phyloP scores from a whole-genome alignment of 2,888 invertebrate genomes.

The Macrophya alboannulata region DNA sequence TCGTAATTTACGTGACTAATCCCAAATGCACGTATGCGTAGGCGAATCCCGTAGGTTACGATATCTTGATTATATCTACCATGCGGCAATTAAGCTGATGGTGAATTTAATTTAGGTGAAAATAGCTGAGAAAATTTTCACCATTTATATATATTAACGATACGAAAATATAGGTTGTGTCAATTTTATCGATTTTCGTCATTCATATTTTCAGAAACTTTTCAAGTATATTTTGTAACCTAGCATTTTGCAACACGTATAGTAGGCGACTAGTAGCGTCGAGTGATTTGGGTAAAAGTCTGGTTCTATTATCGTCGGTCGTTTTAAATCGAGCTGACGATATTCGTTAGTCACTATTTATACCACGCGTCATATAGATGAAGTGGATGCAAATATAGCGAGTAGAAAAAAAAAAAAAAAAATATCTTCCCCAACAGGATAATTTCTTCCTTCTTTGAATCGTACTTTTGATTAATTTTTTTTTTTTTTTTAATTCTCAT shows the following conservation, averaged over 20 bases:
- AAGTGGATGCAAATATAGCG: not conserved
- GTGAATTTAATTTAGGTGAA: not conserved
- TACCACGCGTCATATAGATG: not conserved
- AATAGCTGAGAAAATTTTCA: not conserved
- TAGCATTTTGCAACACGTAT: not conserved
- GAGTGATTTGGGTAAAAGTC: constrained; percentile 5
- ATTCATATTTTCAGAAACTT: not conserved
- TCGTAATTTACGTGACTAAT: not conserved
- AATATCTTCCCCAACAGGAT: not conserved
- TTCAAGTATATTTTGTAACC: not conserved
- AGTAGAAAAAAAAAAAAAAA: not conserved
- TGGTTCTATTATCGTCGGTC: constrained; percentile 8
- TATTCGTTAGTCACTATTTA: constrained; percentile 16
- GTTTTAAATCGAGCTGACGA: not conserved
- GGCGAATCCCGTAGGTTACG: not conserved
- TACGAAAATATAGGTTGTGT: not conserved
- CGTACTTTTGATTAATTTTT: too few relatives aligned
- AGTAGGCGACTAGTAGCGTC: not conserved
- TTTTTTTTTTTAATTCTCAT: too few relatives aligned
- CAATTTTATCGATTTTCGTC: not conserved
- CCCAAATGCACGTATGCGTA: not conserved
- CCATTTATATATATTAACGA: not conserved
- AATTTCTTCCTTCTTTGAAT: not conserved
- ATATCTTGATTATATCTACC: not conserved
- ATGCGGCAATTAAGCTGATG: not conserved